Base-by-base conservation (phyloP, 2,888 invertebrate species). In the Pammene aurita region DNA sequence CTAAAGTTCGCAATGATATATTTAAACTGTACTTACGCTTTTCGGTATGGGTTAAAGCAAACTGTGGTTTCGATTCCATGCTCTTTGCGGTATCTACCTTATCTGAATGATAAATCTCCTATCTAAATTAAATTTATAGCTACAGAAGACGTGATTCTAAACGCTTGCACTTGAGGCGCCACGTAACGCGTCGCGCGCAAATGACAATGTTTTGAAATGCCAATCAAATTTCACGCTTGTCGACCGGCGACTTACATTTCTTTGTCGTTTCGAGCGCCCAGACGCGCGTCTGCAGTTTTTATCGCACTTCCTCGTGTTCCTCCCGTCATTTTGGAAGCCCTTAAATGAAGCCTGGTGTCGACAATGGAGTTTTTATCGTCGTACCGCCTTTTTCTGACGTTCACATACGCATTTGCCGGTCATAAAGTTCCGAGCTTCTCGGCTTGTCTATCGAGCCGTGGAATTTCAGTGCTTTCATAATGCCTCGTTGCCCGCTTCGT, bases 301-400 rank as follows among this genome's bases (percentile, higher is more conserved):
- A 90, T 90, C 87, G 81, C 79, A 78, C 81, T 80, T 84, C 80
- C 82, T 83, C 79, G 76, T 80, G 81, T 80, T 86, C 79, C 81
- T 83, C 83, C 76, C 80, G 84, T 87, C 87, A 85, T 89, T 89
- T 89, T 84, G 82, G 83, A 83, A 85, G 79, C 84, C 83, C 84
- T 82, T 83, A 84, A 82, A 82, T 80, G 81, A 75, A 65, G 78
- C 79, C 79, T 78, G 85, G 84, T 87, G 86, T 84, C 85, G 85
- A 84, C 87, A 86, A 87, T 87, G 86, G 86, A 80, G 79, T 86
- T 89, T 90, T 90, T 90, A 89, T 89, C 87, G 85, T 75, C 81
- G 78, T 77, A 81, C 84, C 82, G 82, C 79, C 81, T 85, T 84
- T 78, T 84, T 83, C 84, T 81, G 82, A 75, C 82, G 81, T 78